Conservation (phyloP, 2,113 vertebrate genomes). For the Grammatotria lemairii region DNA sequence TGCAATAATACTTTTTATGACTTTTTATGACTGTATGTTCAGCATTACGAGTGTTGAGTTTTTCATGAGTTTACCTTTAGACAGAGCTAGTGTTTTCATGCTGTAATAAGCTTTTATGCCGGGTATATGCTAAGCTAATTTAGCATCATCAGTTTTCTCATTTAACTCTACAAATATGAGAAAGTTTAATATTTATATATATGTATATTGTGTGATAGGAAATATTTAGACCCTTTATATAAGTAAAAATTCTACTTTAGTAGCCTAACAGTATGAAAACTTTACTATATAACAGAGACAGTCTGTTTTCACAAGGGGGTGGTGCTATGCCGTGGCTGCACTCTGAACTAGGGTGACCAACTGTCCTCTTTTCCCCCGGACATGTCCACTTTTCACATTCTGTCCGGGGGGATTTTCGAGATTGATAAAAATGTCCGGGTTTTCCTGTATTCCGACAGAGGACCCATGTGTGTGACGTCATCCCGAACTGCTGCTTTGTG, state of each 20-base stretch:
- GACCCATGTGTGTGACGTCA: not conserved
- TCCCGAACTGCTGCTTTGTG: not conserved
- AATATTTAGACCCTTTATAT: not conserved
- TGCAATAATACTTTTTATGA: not conserved
- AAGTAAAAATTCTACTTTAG: not conserved
- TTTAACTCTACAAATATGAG: not conserved
- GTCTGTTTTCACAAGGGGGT: not conserved
- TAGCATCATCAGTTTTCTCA: fast-evolving
- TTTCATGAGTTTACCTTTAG: not conserved
- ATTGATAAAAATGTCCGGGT: not conserved
- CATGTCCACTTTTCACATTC: not conserved
- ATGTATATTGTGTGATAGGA: not conserved
- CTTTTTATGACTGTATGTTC: not conserved
- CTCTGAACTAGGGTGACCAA: not conserved
- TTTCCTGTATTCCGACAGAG: not conserved
- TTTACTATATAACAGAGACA: not conserved
- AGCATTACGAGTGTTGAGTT: not conserved
- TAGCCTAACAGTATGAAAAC: not conserved
- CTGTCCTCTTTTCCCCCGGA: not conserved
- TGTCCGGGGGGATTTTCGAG: fast-evolving
- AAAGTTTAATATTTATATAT: not conserved
- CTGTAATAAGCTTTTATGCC: fast-evolving
- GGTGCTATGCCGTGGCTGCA: fast-evolving
- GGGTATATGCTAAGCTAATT: not conserved
- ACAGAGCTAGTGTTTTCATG: fast-evolving